Evolutionary conservation across 37 sponge, comb jelly and placozoan species (phyloP), one percentile per base, ranked within the genome.

Genomic region (Axinella damicornis): DNA sequence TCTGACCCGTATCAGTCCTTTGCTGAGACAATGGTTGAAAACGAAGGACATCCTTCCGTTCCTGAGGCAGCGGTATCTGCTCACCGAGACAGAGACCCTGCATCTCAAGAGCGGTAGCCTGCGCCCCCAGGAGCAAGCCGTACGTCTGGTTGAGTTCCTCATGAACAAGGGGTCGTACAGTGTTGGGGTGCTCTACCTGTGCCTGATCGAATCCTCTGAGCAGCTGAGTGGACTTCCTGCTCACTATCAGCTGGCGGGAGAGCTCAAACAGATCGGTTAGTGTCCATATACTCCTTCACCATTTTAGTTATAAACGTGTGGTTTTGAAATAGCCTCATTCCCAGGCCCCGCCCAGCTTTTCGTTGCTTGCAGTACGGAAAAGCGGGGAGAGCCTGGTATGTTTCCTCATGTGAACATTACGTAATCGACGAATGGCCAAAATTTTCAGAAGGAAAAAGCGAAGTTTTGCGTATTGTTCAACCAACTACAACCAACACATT

Each of bases 221-320:
- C 36, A 57, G 27, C n/a, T n/a, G 52, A 18, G 36, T 30, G 79
- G 79, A 16, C 35, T 71, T 2, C 83, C 83, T n/a, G 58, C 83
- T 13, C 83, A 82, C 73, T 71, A 82, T 56, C 83, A 82, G 52
- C 73, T 82, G 32, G 73, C 73, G 14, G 52, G 72, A 53, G 73
- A 82, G 46, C 73, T 82, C 40, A 71, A 36, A 27, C 34, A 71
- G 5, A 82, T 72, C 24, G 46, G 83, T 82, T 31, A 65, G 65
- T 28, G 2, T n/a, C n/a, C n/a, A n/a, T n/a, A n/a, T n/a, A n/a
- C n/a, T n/a, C n/a, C n/a, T n/a, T n/a, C n/a, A n/a, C n/a, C n/a
- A n/a, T n/a, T n/a, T n/a, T n/a, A n/a, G n/a, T n/a, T n/a, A n/a
- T n/a, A n/a, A n/a, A n/a, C n/a, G n/a, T n/a, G n/a, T n/a, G n/a